Base-by-base conservation (phyloP, 2,797 vertebrate species). In the Champsocephalus gunnari region DNA sequence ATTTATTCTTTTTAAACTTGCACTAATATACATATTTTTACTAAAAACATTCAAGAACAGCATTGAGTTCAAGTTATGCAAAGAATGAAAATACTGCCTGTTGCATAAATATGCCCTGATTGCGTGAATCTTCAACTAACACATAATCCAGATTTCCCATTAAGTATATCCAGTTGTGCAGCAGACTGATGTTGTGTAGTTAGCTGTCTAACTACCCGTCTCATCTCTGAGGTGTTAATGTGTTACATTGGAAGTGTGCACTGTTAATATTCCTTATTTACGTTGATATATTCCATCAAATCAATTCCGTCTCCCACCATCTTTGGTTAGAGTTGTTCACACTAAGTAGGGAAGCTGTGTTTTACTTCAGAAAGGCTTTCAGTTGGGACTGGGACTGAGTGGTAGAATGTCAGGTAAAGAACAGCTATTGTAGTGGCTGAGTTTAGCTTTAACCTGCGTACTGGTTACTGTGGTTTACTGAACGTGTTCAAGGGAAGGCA, bases 391-490 rank as follows among this genome's bases (percentile, higher is more conserved):
- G 61, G 44, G 17, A 57, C 49, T 44, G 11, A 67, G 17, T 32
- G 9, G 12, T 44, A 48, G 1, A 14, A 10, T 10, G 56, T 34
- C 51, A 14, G 32, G 63, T 48, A 12, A 64, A 55, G 44, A 59
- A 24, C 17, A 57, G 44, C n/a, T 68, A 10, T 66, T 74, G 32
- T 74, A 68, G 47, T 41, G 60, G 10, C 12, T 44, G 19, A 45
- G 55, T 75, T 60, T 50, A 65, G 73, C 63, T 65, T 48, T 12
- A 71, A 38, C 50, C 32, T 64, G 9, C 51, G n/a, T 41, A 7
- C 57, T 45, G 58, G 45, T 50, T 34, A 47, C 45, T 85, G 84
- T 76, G 38, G 63, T 81, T 81, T 79, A 47, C 59, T 69, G 6
- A 77, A 51, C 47, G 51, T 34, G 4, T 34, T 34, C 32, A 34